Base-by-base conservation (phyloP, 2,797 vertebrate genomes). In the Oceanodroma leucorhoa region DNA sequence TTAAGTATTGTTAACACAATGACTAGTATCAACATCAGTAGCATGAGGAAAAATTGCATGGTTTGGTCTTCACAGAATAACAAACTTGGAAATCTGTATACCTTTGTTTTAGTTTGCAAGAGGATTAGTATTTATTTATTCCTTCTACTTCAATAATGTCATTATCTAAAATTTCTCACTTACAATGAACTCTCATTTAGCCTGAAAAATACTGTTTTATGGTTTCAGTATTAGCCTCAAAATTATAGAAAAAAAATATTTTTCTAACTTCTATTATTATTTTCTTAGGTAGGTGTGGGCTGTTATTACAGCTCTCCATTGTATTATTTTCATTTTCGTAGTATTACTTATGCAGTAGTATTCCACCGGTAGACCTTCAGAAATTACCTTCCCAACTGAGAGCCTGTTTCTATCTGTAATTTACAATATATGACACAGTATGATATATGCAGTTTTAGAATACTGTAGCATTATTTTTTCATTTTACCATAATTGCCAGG, bases 381-480 rank as follows among this genome's bases (percentile, higher is more conserved):
- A 94, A 94, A 93, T 85, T 87, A 65, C 81, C 50, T 92, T 62
- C 41, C 88, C 75, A 83, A 15, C 91, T 40, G 93, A 83, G 73
- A 84, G 15, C 20, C 10, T 71, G 48, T 79, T 93, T 66, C 55
- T 82, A 6, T 60, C 58, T 93, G 29, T 90, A 94, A 94, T 94
- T 92, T 96, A 64, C 64, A 89, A 58, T 87, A 64, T 71, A 64
- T 73, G 71, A 45, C 85, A 89, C 78, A 93, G 75, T 89, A 27
- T 87, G 81, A 77, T 94, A 16, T 93, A 60, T 64, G 32, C 40
- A 54, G 34, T 64, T 95, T 93, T 77, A 58, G 67, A 87, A 67
- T 67, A 55, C 11, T 70, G 27, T 67, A 92, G 54, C 51, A 58
- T 80, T 76, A 72, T 75, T 87, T 76, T 84, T 94, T 70, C 36